phyloP scores from a whole-genome alignment of 2,888 invertebrate genomes.

The Emmelina monodactyla region DNA sequence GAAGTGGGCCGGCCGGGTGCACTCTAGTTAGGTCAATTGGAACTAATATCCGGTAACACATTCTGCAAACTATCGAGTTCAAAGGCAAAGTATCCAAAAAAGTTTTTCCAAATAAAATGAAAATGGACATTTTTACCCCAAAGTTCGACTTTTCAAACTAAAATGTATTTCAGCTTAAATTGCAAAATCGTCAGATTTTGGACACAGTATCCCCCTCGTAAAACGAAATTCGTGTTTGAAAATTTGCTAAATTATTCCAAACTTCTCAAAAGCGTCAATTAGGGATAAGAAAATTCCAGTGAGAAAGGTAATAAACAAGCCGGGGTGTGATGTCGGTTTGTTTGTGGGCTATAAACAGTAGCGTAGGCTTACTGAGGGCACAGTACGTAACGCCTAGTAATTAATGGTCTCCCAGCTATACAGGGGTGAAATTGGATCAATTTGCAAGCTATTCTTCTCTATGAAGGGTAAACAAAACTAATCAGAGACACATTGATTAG shows the following conservation, averaged over 20 bases:
- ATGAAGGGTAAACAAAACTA: constrained; percentile 29
- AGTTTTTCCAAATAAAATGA: too few relatives aligned
- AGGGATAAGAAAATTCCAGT: constrained; percentile 32
- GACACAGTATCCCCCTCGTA: background rate
- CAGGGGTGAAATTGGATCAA: constrained; percentile 58
- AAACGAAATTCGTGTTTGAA: background rate
- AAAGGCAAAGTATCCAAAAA: too few relatives aligned
- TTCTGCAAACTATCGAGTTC: too few relatives aligned
- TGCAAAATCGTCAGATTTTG: too few relatives aligned
- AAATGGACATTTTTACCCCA: too few relatives aligned
- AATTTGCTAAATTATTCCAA: constrained; percentile 23
- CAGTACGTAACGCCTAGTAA: constrained; percentile 44
- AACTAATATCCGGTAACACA: too few relatives aligned
- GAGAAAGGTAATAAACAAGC: constrained; percentile 43
- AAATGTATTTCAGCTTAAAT: too few relatives aligned
- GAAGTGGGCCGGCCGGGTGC: constrained; percentile 21
- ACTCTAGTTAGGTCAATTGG: too few relatives aligned
- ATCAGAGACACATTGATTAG: constrained; percentile 33
- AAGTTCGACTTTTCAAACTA: too few relatives aligned
- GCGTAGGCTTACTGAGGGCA: constrained; percentile 31
- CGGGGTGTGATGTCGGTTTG: constrained; percentile 51
- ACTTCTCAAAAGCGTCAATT: constrained; percentile 36
- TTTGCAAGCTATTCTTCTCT: constrained; percentile 47
- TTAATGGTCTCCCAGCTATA: constrained; percentile 48
- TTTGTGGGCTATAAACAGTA: constrained; percentile 56